These are phyloP conservation scores for Oligia latruncula DNA, from an alignment of 2,888 invertebrate species.

Conservation along the genomic window DNA sequence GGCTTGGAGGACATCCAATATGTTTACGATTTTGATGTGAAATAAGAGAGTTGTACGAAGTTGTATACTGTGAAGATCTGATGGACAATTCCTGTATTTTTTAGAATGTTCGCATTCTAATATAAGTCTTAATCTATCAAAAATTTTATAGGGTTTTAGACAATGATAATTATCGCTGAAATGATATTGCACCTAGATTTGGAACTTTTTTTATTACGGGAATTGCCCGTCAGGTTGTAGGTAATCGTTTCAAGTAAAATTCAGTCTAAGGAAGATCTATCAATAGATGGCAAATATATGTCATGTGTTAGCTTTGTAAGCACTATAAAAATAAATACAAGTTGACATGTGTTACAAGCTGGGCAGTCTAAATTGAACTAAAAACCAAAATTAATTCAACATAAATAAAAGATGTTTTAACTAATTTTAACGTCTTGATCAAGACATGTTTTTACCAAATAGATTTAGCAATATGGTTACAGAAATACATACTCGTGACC, in stretches of 20 bases:
- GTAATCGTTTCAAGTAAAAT: neutral
- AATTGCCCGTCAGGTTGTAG: neutral
- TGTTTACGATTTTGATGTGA: conserved; percentile 2
- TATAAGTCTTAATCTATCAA: neutral
- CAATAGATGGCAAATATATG: no score
- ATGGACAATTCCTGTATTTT: neutral
- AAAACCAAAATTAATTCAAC: conserved; percentile 17
- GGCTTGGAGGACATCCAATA: conserved; percentile 10
- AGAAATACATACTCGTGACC: conserved; percentile 56
- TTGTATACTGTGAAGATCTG: neutral
- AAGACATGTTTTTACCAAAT: conserved; percentile 51
- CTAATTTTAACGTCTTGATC: conserved; percentile 44
- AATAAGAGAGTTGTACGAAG: neutral
- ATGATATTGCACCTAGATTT: neutral
- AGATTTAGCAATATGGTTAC: conserved; percentile 63
- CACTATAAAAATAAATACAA: neutral
- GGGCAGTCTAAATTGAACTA: conserved; percentile 3
- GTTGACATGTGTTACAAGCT: neutral
- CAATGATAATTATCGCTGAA: neutral
- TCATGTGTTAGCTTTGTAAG: no score
- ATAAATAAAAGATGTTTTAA: conserved; percentile 32
- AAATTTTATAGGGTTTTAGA: neutral
- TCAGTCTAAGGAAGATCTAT: neutral
- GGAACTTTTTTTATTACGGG: neutral
- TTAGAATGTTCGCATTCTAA: no score